phyloP scores from a whole-genome alignment of 2,113 vertebrate species.

The Sinocyclocheilus maitianheensis region DNA sequence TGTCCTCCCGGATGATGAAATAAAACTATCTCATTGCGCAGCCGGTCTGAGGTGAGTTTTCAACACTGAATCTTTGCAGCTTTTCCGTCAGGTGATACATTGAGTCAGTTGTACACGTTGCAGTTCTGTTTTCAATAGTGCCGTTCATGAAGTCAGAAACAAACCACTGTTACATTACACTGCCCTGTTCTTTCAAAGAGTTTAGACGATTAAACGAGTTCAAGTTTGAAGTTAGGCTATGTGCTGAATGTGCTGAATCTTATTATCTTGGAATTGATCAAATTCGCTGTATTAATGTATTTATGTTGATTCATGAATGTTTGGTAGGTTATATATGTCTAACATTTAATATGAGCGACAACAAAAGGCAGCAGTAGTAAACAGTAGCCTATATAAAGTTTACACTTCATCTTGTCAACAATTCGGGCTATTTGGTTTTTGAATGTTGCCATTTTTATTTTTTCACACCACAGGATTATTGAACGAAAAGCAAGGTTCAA shows the following conservation, averaged over 20 bases:
- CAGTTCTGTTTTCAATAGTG: constrained; percentile 29
- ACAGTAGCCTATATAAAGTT: neutral
- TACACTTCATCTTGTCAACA: neutral
- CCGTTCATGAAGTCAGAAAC: constrained; percentile 17
- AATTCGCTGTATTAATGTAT: too few species aligned
- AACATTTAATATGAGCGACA: too few species aligned
- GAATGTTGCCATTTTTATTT: neutral
- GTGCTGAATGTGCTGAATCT: neutral
- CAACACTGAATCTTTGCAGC: neutral
- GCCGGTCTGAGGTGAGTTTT: constrained; percentile 13
- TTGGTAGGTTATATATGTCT: neutral
- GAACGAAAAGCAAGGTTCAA: neutral
- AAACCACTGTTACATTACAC: neutral
- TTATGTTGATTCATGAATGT: too few species aligned
- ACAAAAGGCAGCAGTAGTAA: too few species aligned
- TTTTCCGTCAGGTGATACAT: neutral
- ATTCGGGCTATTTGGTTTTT: neutral
- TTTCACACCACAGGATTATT: neutral
- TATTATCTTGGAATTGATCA: too few species aligned
- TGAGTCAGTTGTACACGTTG: constrained; percentile 18
- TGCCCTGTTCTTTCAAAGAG: neutral
- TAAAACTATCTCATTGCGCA: neutral
- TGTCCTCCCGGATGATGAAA: neutral
- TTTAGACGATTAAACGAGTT: neutral
- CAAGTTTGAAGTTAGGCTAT: neutral